Evolutionary conservation across 2,797 vertebrate species (phyloP).

Genomic region (Sebastiscus tertius): DNA sequence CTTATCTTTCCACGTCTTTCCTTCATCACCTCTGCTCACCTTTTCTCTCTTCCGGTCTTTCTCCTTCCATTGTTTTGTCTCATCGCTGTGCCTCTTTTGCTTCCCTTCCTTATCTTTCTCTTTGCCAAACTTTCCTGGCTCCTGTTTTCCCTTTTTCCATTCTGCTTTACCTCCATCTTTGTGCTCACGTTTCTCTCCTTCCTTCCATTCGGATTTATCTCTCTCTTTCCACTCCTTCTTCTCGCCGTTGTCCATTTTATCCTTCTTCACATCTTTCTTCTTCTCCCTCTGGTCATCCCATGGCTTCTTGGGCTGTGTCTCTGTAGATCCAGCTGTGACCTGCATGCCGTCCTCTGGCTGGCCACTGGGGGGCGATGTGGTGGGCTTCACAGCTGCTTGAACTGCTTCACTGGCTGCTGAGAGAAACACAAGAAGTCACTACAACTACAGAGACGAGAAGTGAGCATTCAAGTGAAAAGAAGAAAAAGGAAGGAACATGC

Average conservation of each 20-base stretch:
- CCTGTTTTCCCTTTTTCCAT: slow-evolving; percentile 45
- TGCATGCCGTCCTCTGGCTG: slow-evolving; percentile 45
- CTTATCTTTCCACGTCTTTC: slow-evolving; percentile 58
- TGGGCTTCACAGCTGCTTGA: not conserved
- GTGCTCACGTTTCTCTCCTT: slow-evolving; percentile 36
- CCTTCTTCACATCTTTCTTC: slow-evolving; percentile 48
- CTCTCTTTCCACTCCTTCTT: slow-evolving; percentile 52
- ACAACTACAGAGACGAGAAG: not conserved
- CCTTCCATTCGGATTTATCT: slow-evolving; percentile 35
- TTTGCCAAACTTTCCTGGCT: slow-evolving; percentile 40
- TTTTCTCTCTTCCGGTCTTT: slow-evolving; percentile 70
- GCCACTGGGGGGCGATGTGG: slow-evolving; percentile 70
- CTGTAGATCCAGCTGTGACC: not conserved
- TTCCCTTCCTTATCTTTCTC: slow-evolving; percentile 43
- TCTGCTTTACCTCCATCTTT: slow-evolving; percentile 60
- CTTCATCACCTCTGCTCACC: slow-evolving; percentile 55
- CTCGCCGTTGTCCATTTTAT: slow-evolving; percentile 24
- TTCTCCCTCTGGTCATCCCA: slow-evolving; percentile 31
- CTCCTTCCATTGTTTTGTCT: slow-evolving; percentile 52
- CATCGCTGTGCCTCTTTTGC: slow-evolving; percentile 24
- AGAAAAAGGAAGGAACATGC: not conserved
- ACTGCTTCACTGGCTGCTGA: slow-evolving; percentile 44
- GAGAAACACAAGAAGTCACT: slow-evolving; percentile 17
- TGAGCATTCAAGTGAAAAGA: not conserved
- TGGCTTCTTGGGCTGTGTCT: slow-evolving; percentile 24